Conservation (phyloP, 2,113 vertebrate genomes). For the Trogon melanurus region DNA sequence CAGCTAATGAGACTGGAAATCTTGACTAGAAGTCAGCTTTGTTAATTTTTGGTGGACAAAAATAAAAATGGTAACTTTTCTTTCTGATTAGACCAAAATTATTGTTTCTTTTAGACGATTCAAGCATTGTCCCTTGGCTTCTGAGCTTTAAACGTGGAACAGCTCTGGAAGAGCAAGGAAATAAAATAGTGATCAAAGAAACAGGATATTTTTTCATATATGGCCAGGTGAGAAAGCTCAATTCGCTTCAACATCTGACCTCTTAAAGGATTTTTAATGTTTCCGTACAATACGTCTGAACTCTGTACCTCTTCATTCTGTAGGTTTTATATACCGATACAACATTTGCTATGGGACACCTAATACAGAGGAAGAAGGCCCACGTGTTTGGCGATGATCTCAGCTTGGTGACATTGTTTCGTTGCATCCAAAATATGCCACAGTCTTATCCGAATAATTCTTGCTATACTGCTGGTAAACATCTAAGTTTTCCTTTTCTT, state of each 20-base stretch:
- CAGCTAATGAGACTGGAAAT: background rate
- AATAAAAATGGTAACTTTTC: background rate
- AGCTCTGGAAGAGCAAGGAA: slow-evolving; percentile 83
- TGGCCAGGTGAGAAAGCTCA: slow-evolving; percentile 82
- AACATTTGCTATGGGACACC: slow-evolving; percentile 91
- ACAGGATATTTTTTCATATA: slow-evolving; percentile 95
- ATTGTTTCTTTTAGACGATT: slow-evolving; percentile 64
- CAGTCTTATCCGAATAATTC: slow-evolving; percentile 86
- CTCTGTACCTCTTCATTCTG: background rate
- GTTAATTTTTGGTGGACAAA: background rate
- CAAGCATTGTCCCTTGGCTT: slow-evolving; percentile 87
- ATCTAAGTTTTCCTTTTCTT: background rate
- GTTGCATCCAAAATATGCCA: slow-evolving; percentile 94
- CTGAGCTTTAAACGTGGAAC: slow-evolving; percentile 88
- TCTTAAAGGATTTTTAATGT: background rate
- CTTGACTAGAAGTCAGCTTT: background rate
- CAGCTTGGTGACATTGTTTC: slow-evolving; percentile 86
- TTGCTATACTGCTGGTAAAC: slow-evolving; percentile 94
- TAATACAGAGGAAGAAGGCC: slow-evolving; percentile 90
- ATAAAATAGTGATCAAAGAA: slow-evolving; percentile 89
- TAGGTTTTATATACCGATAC: slow-evolving; percentile 91
- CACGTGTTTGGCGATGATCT: slow-evolving; percentile 88
- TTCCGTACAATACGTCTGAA: background rate
- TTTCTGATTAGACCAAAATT: background rate
- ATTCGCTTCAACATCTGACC: background rate